Conservation (phyloP, 2,797 vertebrate species). For the Pogonophryne albipinna region DNA sequence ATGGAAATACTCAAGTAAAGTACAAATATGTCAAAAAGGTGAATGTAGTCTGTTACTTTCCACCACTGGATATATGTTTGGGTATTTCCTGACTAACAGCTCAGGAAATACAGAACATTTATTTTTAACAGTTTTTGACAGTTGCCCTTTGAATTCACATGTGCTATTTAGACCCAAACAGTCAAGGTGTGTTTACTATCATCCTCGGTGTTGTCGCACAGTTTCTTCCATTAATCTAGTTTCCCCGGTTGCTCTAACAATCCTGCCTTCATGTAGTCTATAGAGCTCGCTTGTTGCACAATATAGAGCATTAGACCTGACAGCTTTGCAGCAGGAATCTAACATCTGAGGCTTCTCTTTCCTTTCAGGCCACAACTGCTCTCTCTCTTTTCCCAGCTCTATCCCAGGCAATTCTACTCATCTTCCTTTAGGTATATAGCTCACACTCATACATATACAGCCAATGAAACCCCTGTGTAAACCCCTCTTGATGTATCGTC, state of each 20-base stretch:
- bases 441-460: conserved; percentile 50
- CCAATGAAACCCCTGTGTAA: conserved; percentile 46
- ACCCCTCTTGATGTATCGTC: conserved; percentile 44
- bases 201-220: not conserved
- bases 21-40: no score
- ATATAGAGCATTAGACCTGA: conserved; percentile 44
- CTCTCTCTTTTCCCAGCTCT: conserved; percentile 75
- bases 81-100: conserved; percentile 17
- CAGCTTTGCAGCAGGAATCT: conserved; percentile 52
- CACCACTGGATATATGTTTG: not conserved
- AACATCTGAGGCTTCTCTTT: conserved; percentile 75
- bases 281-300: conserved; percentile 41
- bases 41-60: no score
- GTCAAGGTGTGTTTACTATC: conserved; percentile 16
- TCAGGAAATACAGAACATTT: conserved; percentile 1
- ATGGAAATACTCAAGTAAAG: not conserved
- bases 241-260: conserved; percentile 44
- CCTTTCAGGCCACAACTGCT: conserved; percentile 82
- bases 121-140: conserved; percentile 9
- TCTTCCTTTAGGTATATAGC: conserved; percentile 74
- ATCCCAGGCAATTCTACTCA: conserved; percentile 72
- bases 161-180: conserved; percentile 1
- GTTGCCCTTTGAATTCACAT: conserved; percentile 26
- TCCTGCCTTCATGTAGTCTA: conserved; percentile 40
- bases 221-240: conserved; percentile 35